phyloP scores from a whole-genome alignment of 2,113 vertebrate genomes.

The Bubo bubo region DNA sequence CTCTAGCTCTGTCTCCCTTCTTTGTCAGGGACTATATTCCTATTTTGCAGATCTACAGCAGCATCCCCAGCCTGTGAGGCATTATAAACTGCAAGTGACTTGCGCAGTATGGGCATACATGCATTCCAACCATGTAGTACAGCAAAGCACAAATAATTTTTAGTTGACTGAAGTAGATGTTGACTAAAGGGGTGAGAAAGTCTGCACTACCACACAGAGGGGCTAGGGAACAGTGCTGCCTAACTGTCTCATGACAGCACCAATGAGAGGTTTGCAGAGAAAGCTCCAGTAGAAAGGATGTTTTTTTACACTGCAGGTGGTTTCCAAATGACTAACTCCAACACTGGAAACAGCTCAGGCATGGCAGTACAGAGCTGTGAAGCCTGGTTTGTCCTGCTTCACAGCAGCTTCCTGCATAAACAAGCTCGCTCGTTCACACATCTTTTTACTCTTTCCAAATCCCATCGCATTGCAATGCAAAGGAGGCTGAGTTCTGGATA shows the following conservation, averaged over 20 bases:
- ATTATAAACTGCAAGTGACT: not conserved
- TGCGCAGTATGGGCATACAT: not conserved
- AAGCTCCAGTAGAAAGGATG: not conserved
- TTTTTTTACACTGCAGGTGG: constrained; percentile 2
- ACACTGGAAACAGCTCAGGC: not conserved
- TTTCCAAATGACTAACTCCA: constrained; percentile 36
- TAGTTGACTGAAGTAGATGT: not conserved
- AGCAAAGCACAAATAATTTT: not conserved
- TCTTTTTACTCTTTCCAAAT: constrained; percentile 11
- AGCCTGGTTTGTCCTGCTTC: constrained; percentile 37
- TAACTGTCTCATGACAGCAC: not conserved
- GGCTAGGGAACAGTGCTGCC: not conserved
- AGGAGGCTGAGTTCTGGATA: not conserved
- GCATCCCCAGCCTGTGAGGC: not conserved
- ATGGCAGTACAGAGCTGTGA: not conserved
- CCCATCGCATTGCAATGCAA: not conserved
- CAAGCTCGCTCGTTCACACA: constrained; percentile 3
- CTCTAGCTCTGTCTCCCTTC: not conserved
- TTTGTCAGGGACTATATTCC: not conserved
- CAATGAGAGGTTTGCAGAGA: not conserved
- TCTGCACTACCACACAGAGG: rapidly evolving
- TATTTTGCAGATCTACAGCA: not conserved
- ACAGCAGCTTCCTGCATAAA: constrained; percentile 12
- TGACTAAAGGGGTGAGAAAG: not conserved
- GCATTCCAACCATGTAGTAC: not conserved